These are phyloP conservation scores for Xiphophorus maculatus DNA, from an alignment of 2,113 vertebrate genomes.

Conservation along the genomic window DNA sequence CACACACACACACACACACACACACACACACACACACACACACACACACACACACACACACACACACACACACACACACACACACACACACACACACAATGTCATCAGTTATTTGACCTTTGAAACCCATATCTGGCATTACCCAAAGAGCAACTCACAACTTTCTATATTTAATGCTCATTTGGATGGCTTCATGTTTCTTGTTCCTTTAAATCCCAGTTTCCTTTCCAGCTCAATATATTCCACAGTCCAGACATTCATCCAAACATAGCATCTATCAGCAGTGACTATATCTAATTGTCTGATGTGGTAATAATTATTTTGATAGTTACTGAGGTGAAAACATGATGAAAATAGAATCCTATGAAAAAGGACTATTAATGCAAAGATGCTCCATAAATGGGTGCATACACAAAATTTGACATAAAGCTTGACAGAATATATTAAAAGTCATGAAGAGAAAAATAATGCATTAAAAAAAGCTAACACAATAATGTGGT, in stretches of 20 bases:
- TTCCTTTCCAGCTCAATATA: background rate
- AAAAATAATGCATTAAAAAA: background rate
- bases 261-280: constrained; percentile 16
- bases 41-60: background rate
- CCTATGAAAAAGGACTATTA: background rate
- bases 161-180: background rate
- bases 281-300: background rate
- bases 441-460: background rate
- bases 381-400: background rate
- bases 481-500: background rate
- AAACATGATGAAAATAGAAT: background rate
- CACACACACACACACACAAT: background rate
- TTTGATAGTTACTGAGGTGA: background rate
- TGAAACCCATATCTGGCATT: background rate
- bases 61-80: background rate
- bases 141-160: background rate
- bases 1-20: background rate
- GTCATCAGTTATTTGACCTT: constrained; percentile 7
- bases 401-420: background rate
- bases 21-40: background rate
- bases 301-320: background rate
- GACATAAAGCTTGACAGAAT: too few relatives aligned
- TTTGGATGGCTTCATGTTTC: background rate
- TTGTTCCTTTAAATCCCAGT: background rate
- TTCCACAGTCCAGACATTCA: background rate